These are phyloP conservation scores for Amphilophus citrinellus DNA, from an alignment of 2,113 vertebrate genomes.

Conservation along the genomic window DNA sequence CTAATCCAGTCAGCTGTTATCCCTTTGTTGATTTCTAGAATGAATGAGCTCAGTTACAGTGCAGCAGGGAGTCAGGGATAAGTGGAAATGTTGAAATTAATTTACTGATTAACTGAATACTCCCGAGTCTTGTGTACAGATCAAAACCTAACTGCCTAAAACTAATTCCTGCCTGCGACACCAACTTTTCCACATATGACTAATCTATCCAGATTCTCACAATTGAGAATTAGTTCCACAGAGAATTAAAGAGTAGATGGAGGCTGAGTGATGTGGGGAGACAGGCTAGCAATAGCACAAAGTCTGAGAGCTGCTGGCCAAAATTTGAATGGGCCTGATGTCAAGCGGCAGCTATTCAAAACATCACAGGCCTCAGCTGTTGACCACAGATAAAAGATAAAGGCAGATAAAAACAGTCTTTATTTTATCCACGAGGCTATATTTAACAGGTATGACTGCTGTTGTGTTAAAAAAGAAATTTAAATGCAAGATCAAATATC, in stretches of 20 bases:
- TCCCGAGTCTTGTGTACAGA: neutral
- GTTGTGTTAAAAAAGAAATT: neutral
- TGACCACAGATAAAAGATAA: neutral
- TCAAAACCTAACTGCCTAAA: neutral
- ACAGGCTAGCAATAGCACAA: slow-evolving; percentile 25
- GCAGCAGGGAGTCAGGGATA: neutral
- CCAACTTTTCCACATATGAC: slow-evolving; percentile 5
- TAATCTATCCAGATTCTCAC: neutral
- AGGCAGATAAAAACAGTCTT: slow-evolving; percentile 13
- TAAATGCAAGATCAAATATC: neutral
- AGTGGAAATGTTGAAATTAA: neutral
- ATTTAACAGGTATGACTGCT: neutral
- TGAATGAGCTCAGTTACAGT: neutral
- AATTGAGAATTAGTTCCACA: slow-evolving; percentile 3
- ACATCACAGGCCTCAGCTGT: slow-evolving; percentile 30
- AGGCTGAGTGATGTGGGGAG: slow-evolving; percentile 27
- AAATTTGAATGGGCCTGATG: slow-evolving; percentile 23
- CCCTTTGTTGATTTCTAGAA: neutral
- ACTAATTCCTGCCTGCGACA: neutral
- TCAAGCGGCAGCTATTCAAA: slow-evolving; percentile 16
- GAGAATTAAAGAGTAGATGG: slow-evolving; percentile 44
- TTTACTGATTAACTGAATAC: neutral
- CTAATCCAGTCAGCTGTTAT: neutral
- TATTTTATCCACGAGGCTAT: neutral
- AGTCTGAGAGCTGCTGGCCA: slow-evolving; percentile 49